Conservation (phyloP, 2,888 invertebrate species). For the Heliconius aoede region DNA sequence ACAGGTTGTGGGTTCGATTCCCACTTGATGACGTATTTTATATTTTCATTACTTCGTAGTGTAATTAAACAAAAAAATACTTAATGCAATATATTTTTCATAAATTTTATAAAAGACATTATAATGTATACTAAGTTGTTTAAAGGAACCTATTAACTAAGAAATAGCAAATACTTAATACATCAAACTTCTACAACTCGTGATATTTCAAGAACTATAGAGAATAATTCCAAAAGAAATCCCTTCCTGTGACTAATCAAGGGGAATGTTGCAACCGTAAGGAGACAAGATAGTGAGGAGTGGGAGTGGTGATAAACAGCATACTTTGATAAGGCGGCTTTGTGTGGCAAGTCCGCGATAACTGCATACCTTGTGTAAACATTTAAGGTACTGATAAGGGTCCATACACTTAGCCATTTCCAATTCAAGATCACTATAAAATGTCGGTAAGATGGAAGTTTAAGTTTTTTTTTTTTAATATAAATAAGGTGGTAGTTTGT, state of each 20-base stretch:
- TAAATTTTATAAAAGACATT: too few species aligned
- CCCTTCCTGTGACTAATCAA: conserved; percentile 8
- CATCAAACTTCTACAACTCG: too few species aligned
- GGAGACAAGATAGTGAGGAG: conserved; percentile 5
- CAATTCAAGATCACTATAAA: conserved; percentile 1
- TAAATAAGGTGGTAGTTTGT: background rate
- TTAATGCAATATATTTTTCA: too few species aligned
- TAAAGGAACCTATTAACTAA: too few species aligned
- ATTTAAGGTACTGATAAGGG: conserved; percentile 15
- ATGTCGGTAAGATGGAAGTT: background rate
- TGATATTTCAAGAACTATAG: background rate
- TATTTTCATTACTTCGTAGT: too few species aligned
- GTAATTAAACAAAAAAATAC: too few species aligned
- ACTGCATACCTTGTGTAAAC: conserved; percentile 20
- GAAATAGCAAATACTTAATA: too few species aligned
- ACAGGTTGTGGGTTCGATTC: too few species aligned
- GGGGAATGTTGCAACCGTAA: conserved; percentile 17
- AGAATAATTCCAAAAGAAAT: background rate
- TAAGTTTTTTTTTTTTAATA: background rate
- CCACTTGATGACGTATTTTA: too few species aligned
- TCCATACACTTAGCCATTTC: background rate
- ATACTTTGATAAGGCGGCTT: conserved; percentile 8
- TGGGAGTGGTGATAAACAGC: conserved; percentile 25
- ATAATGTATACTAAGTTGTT: too few species aligned
- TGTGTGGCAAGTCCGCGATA: conserved; percentile 24